Evolutionary conservation across 2,888 invertebrate genomes (phyloP), one percentile per base, ranked within the genome.

Genomic region (Ophion ventricosus): DNA sequence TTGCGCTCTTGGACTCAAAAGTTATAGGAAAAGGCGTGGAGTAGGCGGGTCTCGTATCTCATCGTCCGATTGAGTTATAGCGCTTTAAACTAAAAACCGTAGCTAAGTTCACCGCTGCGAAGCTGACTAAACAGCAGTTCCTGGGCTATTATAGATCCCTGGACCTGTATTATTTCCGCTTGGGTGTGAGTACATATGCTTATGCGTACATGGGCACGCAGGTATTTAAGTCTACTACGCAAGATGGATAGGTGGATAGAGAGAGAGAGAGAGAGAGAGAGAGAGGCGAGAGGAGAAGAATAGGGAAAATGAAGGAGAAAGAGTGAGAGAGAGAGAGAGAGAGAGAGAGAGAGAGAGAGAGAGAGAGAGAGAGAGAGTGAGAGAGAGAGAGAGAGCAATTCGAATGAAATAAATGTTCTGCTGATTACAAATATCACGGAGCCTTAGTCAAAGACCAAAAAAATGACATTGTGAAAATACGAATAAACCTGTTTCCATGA

Each of bases 51-150:
- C 90, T 85, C 90, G 88, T 91, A 90, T 90, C 90, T 91, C 91
- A 91, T 90, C 89, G 88, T 83, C 57, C 86, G 91, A 92, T 91
- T 91, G 92, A 91, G 90, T 92, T 92, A 92, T 91, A 90, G 90
- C 88, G 89, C 89, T 87, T 87, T 88, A 87, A 87, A 90, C 89
- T 88, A 88, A 89, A 87, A 87, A 88, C 87, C 86, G 86, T 85
- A 82, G 86, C 85, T 85, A 86, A 88, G 80, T 80, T 78, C 72
- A 75, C 75, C 73, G 80, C 86, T 73, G 66, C 73, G 82, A 70
- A 80, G 26, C 74, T 26, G 59, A 26, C 79, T 82, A 86, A 75
- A 82, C 78, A 83, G 75, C 84, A 75, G 75, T 82, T 84, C 75
- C 66, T 72, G 72, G 79, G 59, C 25, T 74, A 80, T 80, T 82